A percentile compares a stretch with the other conserved stretches of the same genome.
Conservation (phyloP, 2,113 vertebrate genomes). For the Rostratula benghalensis region DNA sequence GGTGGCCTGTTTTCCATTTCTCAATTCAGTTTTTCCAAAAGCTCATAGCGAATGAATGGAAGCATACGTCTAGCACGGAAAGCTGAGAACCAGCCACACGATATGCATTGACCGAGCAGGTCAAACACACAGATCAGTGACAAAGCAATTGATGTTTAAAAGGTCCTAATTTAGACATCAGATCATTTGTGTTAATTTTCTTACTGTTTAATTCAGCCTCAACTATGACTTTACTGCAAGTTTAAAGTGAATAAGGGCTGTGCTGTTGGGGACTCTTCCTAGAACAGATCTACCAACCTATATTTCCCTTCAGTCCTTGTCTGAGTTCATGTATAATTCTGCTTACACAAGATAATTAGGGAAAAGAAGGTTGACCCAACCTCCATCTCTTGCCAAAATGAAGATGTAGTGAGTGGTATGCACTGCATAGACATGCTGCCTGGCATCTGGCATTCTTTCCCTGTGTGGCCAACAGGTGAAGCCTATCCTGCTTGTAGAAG, state of each 20-base stretch:
- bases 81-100: not conserved
- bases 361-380: not conserved
- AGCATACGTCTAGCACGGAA: not conserved
- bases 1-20: not conserved
- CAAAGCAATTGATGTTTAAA: not conserved
- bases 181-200: not conserved
- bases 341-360: not conserved
- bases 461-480: not conserved
- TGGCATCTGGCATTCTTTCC: not conserved
- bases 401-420: not conserved
- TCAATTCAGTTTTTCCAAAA: not conserved
- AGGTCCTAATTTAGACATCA: not conserved
- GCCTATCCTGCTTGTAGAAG: not conserved
- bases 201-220: not conserved
- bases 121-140: not conserved
- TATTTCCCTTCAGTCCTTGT: not conserved
- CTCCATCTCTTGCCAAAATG: not conserved
- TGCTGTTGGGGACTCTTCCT: not conserved
- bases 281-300: not conserved
- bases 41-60: not conserved
- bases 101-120: not conserved
- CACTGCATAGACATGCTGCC: fast-evolving
- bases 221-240: not conserved
- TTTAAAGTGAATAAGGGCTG: not conserved
- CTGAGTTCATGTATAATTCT: not conserved